Evolutionary conservation across 1,140 invertebrate genomes (phyloP), one percentile per base, ranked within the genome.

Genomic region (Harlomillsia oculata): DNA sequence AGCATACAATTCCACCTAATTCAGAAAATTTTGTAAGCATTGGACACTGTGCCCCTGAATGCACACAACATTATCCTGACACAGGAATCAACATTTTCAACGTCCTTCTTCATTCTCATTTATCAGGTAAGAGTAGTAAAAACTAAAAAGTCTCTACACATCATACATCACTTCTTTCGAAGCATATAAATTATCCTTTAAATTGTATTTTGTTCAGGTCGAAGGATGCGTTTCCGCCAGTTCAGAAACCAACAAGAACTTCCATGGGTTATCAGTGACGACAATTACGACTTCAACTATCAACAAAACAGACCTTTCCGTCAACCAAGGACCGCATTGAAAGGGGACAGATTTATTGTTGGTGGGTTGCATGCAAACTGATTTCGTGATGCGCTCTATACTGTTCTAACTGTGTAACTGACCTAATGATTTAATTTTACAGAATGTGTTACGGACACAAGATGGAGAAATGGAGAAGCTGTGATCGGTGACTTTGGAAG

Each of bases 401-500:
- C 9, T 43, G 25, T 18, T 20, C 18, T 25, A 8, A 21, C 34
- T 5, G 34, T 28, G 9, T 25, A 46, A 21, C 20, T 25, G 18
- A 11, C 9, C 20, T 16, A 14, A n/a, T 8, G n/a, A 34, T 34
- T 34, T 9, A 8, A 34, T 34, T 34, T 34, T 9, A 34, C 8
- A 34, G 43, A 26, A 51, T 37, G 32, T 25, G 21, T 37, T 29
- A 30, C 18, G 9, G 34, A 48, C 18, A 39, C 43, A 18, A 37
- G 16, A 14, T 29, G 30, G 2, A 48, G 40, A 34, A 45, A 45
- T 18, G 13, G 26, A 9, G 34, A n/a, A 37, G 34, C 36, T 4
- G 30, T 40, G 5, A 28, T 41, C 8, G 87, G 86, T 20, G 87
- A 87, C 2, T 86, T 88, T 70, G 83, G 84, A 0, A 84, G 83